Conservation (phyloP, 2,888 invertebrate species). For the Andrena hattorfiana region DNA sequence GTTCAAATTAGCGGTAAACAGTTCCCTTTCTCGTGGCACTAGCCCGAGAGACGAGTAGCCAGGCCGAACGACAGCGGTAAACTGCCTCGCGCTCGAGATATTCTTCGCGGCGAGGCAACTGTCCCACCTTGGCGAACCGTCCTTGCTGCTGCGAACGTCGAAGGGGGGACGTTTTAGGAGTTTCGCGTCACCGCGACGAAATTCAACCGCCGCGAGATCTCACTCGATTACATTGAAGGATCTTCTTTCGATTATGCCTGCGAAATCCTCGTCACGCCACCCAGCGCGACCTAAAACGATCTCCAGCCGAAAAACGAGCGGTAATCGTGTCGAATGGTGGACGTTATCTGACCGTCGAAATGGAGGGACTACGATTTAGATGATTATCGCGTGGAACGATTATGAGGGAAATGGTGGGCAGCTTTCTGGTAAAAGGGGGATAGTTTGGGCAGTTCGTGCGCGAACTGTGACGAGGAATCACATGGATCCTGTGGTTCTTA, state of each 20-base stretch:
- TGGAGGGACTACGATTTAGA: slow-evolving; percentile 37
- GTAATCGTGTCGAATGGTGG: neutral
- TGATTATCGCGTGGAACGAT: slow-evolving; percentile 25
- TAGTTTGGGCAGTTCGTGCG: neutral
- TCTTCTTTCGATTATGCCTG: no score
- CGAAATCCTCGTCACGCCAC: no score
- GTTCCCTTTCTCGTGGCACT: neutral
- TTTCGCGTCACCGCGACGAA: neutral
- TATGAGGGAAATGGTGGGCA: neutral
- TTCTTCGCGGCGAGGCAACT: slow-evolving; percentile 52
- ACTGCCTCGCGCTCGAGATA: slow-evolving; percentile 50
- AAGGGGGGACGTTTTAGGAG: neutral
- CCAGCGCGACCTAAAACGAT: neutral
- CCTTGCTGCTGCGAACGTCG: neutral
- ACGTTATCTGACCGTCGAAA: neutral
- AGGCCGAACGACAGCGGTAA: slow-evolving; percentile 41
- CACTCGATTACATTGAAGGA: no score
- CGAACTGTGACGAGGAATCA: neutral
- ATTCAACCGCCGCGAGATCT: neutral
- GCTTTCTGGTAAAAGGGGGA: neutral
- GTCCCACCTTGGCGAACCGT: slow-evolving; percentile 50
- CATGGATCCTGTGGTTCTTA: no score
- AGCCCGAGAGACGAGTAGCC: neutral
- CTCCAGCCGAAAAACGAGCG: neutral
- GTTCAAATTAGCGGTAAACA: neutral